Evolutionary conservation across 2,797 vertebrate species (phyloP), one percentile per base, ranked within the genome.

Genomic region (Acrossocheilus fasciatus): DNA sequence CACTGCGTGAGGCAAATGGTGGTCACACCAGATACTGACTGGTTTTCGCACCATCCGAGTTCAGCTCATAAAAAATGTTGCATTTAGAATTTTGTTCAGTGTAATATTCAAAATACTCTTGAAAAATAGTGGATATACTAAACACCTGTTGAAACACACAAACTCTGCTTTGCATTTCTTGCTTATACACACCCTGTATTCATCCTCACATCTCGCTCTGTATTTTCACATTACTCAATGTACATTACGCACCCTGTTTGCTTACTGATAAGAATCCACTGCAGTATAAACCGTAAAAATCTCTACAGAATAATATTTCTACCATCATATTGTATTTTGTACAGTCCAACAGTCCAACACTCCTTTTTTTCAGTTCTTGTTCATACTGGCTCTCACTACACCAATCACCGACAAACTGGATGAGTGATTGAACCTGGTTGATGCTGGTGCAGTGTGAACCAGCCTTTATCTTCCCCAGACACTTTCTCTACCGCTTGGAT

Each of bases 401-500:
- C 76, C 34, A 77, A 76, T 39, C 72, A 73, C 15, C 8, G 10
- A 75, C 52, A 78, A 78, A 59, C 52, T 59, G 23, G 20, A 41
- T n/a, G 36, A n/a, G 36, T 41, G 36, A 41, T n/a, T 59, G 36
- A 78, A 41, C 20, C 20, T 15, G 34, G 52, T n/a, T 26, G 54
- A 59, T 41, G 23, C 41, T 59, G 7, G 54, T 26, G 36, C 14
- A 41, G 2, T 26, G 11, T 41, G 30, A 77, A 54, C 18, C 47
- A 76, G 47, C 30, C 30, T 39, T 57, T 39, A 77, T 77, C 74
- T 77, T 59, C n/a, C 47, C 23, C 12, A 34, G 43, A 34, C 66
- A 6, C 34, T n/a, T 23, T 70, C 15, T 43, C 81, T 74, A 41
- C 52, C 23, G n/a, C 39, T 66, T 6, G 5, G 20, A 86, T 30